These are phyloP conservation scores for Pogona vitticeps DNA, from an alignment of 2,113 vertebrate species.

Conservation along the genomic window DNA sequence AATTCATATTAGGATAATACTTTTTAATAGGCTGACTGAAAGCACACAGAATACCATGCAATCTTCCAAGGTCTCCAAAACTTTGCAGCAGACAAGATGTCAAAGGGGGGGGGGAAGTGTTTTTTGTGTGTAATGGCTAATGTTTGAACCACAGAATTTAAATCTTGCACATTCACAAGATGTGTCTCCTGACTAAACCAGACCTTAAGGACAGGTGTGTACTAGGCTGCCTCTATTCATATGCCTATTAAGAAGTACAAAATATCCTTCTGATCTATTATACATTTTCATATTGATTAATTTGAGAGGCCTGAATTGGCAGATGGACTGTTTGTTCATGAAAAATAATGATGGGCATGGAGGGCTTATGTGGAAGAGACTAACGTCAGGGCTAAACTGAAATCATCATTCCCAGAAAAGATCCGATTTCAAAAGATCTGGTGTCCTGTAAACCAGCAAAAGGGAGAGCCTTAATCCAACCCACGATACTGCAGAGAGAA, in stretches of 20 bases:
- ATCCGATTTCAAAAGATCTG: neutral
- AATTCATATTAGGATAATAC: too few relatives aligned
- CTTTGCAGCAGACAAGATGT: too few relatives aligned
- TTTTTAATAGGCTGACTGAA: too few relatives aligned
- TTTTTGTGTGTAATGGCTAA: too few relatives aligned
- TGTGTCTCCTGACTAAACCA: slow-evolving; percentile 40
- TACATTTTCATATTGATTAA: slow-evolving; percentile 64
- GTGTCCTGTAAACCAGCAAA: neutral
- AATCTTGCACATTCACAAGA: slow-evolving; percentile 48
- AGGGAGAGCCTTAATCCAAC: too few relatives aligned
- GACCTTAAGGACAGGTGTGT: slow-evolving; percentile 54
- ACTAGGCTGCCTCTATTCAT: slow-evolving; percentile 51
- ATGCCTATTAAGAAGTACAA: slow-evolving; percentile 66
- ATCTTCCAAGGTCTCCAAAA: too few relatives aligned
- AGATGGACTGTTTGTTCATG: slow-evolving; percentile 50
- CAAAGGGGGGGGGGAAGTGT: too few relatives aligned
- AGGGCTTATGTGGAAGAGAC: slow-evolving; percentile 32
- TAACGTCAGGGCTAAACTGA: slow-evolving; percentile 34
- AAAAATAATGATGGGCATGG: slow-evolving; percentile 49
- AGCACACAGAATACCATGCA: too few relatives aligned
- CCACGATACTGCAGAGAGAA: too few relatives aligned
- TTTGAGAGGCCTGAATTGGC: slow-evolving; percentile 62
- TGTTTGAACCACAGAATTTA: too few relatives aligned
- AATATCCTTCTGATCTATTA: slow-evolving; percentile 30
- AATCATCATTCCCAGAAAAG: slow-evolving; percentile 18